These are phyloP conservation scores for Drymodes brunneopygia DNA, from an alignment of 2,113 vertebrate species.

Conservation along the genomic window DNA sequence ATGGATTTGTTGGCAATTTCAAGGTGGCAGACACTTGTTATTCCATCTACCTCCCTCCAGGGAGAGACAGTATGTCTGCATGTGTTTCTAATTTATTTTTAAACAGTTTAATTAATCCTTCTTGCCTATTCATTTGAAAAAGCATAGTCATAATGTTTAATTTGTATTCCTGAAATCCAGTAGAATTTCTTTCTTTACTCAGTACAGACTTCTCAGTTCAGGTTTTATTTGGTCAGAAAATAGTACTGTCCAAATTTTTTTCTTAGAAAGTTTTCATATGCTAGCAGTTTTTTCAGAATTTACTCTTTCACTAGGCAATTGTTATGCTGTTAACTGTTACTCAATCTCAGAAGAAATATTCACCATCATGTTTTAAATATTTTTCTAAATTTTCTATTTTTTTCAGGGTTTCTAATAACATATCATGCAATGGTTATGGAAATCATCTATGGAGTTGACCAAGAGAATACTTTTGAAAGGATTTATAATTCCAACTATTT, in stretches of 20 bases:
- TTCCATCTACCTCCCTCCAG: not conserved
- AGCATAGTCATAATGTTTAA: not conserved
- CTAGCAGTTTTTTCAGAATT: not conserved
- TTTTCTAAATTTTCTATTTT: not conserved
- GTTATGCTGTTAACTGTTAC: not conserved
- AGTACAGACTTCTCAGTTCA: not conserved
- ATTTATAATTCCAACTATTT: not conserved
- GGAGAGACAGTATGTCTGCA: not conserved
- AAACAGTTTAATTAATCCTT: slow-evolving; percentile 2
- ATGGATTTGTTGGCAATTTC: not conserved
- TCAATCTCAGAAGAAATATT: not conserved
- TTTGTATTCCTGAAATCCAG: not conserved
- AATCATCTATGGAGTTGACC: not conserved
- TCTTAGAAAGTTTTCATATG: not conserved
- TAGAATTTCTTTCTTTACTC: not conserved
- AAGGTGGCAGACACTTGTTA: not conserved
- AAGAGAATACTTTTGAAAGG: not conserved
- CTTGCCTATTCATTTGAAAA: not conserved
- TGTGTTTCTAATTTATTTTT: slow-evolving; percentile 30
- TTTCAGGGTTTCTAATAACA: not conserved
- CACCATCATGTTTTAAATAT: not conserved
- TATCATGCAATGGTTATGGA: not conserved
- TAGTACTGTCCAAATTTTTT: not conserved
- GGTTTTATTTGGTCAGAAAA: not conserved
- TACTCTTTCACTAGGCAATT: not conserved